phyloP scores from a whole-genome alignment of 2,888 invertebrate genomes.

The Xestia c-nigrum region DNA sequence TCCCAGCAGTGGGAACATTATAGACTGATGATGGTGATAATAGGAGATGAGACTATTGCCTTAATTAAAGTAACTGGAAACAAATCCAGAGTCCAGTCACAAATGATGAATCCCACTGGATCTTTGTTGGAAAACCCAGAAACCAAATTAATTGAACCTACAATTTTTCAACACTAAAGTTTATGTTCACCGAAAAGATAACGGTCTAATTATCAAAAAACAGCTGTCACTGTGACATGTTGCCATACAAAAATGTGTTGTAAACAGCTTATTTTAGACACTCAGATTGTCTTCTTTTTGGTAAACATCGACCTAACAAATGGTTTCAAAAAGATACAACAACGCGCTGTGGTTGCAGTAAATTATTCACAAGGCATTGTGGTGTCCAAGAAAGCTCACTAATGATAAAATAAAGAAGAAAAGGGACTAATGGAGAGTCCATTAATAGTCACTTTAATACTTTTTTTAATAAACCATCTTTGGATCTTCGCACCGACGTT shows the following conservation, averaged over 20 bases:
- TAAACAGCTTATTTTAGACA: too few species aligned
- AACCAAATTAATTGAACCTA: neutral
- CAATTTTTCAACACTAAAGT: too few species aligned
- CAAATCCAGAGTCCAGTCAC: neutral
- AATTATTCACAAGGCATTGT: neutral
- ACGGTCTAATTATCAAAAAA: too few species aligned
- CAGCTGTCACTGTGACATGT: too few species aligned
- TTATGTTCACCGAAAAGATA: too few species aligned
- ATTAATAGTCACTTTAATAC: too few species aligned
- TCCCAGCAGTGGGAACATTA: too few species aligned
- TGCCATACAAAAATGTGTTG: too few species aligned
- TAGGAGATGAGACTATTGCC: neutral
- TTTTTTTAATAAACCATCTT: too few species aligned
- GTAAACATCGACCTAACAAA: neutral
- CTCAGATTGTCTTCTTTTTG: too few species aligned
- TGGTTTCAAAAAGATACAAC: neutral
- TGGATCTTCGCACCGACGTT: neutral
- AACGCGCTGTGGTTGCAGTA: neutral
- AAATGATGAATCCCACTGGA: neutral
- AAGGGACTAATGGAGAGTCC: too few species aligned
- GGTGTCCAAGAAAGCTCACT: neutral
- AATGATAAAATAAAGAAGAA: neutral
- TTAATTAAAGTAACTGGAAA: neutral
- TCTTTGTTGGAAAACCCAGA: neutral
- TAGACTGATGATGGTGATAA: too few species aligned